Evolutionary conservation across 2,113 vertebrate species (phyloP).

Genomic region (Chaetura pelagica): DNA sequence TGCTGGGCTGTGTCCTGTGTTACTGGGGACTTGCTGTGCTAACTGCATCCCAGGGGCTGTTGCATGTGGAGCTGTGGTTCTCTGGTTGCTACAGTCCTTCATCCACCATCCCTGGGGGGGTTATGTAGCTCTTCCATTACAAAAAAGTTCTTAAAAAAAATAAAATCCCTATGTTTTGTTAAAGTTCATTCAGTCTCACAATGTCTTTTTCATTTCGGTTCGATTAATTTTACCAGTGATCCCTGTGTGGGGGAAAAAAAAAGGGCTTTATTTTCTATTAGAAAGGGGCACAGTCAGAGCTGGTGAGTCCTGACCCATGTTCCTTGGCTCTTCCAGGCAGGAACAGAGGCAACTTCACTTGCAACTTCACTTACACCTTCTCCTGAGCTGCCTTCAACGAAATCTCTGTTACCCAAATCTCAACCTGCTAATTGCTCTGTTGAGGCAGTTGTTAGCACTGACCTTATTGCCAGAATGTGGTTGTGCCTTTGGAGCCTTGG

Average conservation of each 20-base stretch:
- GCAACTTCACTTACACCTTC: accelerated
- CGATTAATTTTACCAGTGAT: background rate
- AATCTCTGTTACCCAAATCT: background rate
- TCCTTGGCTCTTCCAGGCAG: background rate
- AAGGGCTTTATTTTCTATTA: background rate
- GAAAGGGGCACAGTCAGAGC: background rate
- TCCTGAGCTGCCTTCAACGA: background rate
- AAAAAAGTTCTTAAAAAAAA: background rate
- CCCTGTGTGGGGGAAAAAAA: too few relatives aligned
- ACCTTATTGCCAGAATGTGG: accelerated
- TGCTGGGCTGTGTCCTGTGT: background rate
- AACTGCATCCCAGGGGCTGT: background rate
- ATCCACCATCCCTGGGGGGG: background rate
- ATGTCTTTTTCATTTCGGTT: background rate
- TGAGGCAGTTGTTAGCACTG: background rate
- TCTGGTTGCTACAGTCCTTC: background rate
- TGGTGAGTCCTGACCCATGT: background rate
- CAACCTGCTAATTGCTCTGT: background rate
- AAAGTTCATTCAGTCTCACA: background rate
- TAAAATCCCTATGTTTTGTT: background rate
- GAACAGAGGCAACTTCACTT: too few relatives aligned
- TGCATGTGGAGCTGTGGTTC: background rate
- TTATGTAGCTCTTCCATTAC: background rate
- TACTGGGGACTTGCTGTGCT: background rate
- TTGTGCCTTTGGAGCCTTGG: background rate